Evolutionary conservation across 2,888 invertebrate genomes (phyloP), one percentile per base, ranked within the genome.

Genomic region (Eulithis testata): DNA sequence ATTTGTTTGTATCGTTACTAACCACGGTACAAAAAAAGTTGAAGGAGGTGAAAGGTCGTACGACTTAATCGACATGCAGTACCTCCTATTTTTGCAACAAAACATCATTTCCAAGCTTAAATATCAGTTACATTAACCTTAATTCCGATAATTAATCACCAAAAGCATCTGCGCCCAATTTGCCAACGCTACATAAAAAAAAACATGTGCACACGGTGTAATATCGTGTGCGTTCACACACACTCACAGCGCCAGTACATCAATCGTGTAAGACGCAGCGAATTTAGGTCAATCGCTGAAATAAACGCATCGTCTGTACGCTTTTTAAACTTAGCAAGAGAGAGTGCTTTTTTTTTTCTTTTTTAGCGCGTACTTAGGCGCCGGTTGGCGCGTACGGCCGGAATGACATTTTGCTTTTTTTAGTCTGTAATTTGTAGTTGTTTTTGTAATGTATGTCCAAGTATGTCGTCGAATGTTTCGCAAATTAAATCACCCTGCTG

Each of bases 251-350:
- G 4, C 40, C 36, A 65, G 58, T 68, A 70, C 73, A 73, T 73
- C 73, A 73, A 73, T 73, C 70, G 71, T 84, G 87, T 89, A 85
- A 81, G 78, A 75, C 84, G 88, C 69, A 68, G 80, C 79, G 82
- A 82, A 91, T 91, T 90, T 90, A 76, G 91, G 90, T 91, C 91
- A 91, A 87, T 87, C 87, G 89, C 84, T 86, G 83, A 88, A 90
- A 90, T 88, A 89, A 89, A 84, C 85, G 81, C 79, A 81, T 81
- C 84, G 79, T 72, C 77, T 74, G 75, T 63, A 56, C 64, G 62
- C 65, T 65, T 65, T 64, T 64, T 63, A 70, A 65, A 62, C 50
- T 56, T 64, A 60, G 67, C 51, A 60, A 80, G 84, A 82, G 82
- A 81, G 80, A 79, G 80, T 66, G 57, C 72, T 66, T 69, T 66